Conservation (phyloP, 1,140 invertebrate genomes). For the Philopotamus ludificatus region DNA sequence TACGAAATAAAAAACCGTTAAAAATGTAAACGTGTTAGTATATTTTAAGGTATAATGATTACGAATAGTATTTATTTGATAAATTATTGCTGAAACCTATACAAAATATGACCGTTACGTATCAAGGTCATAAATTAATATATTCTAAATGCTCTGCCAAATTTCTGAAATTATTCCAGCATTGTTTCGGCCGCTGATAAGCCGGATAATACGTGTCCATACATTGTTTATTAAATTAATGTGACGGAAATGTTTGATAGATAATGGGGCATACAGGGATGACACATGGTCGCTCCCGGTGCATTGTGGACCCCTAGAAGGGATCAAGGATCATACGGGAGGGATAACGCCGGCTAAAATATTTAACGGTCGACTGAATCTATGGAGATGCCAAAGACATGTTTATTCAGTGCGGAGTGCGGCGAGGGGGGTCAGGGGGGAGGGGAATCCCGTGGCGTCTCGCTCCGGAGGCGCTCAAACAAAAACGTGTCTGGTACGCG, state of each 20-base stretch:
- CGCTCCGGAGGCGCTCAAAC: constrained; percentile 4
- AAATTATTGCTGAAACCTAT: too few species aligned
- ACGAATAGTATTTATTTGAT: too few species aligned
- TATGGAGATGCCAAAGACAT: not conserved
- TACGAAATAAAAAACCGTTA: too few species aligned
- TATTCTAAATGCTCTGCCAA: too few species aligned
- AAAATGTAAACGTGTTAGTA: too few species aligned
- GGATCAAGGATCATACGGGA: not conserved
- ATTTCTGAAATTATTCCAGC: too few species aligned
- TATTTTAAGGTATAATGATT: too few species aligned
- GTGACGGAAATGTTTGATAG: not conserved
- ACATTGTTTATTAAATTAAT: not conserved
- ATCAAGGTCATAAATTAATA: too few species aligned
- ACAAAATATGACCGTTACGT: too few species aligned
- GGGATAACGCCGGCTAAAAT: not conserved
- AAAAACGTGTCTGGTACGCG: constrained; percentile 27
- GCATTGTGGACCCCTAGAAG: not conserved
- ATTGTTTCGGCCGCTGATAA: too few species aligned
- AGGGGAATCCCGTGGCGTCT: not conserved
- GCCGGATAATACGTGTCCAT: not conserved
- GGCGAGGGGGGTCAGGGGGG: not conserved
- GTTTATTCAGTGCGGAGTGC: not conserved
- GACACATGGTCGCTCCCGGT: not conserved
- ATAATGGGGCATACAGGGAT: not conserved
- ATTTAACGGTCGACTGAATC: not conserved